phyloP scores from a whole-genome alignment of 1,140 invertebrate species.

The Eueides isabella region DNA sequence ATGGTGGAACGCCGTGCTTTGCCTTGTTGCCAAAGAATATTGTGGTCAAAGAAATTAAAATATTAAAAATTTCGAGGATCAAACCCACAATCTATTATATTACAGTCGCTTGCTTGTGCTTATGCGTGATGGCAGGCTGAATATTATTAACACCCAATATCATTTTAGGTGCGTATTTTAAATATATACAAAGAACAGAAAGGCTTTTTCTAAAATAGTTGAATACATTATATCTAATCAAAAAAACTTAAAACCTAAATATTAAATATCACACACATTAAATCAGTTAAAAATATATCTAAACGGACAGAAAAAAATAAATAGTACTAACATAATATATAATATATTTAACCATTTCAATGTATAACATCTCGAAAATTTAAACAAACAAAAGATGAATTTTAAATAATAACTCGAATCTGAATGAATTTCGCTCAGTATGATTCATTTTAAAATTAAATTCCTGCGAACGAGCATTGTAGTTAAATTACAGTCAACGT shows the following conservation, averaged over 20 bases:
- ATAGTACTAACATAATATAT: too few relatives aligned
- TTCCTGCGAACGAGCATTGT: conserved; percentile 14
- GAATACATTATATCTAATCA: too few relatives aligned
- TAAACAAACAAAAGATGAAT: not conserved
- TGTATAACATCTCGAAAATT: not conserved
- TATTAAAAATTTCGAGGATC: not conserved
- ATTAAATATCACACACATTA: too few relatives aligned
- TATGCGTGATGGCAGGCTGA: too few relatives aligned
- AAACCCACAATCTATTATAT: too few relatives aligned
- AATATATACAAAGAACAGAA: too few relatives aligned
- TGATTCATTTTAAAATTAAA: conserved; percentile 16
- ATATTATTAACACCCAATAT: too few relatives aligned
- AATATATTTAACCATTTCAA: not conserved
- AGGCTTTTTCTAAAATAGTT: too few relatives aligned
- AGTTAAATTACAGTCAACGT: not conserved
- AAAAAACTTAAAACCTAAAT: too few relatives aligned
- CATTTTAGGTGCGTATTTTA: too few relatives aligned
- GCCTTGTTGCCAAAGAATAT: not conserved
- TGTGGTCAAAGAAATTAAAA: not conserved
- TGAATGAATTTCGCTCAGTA: not conserved
- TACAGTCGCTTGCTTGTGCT: too few relatives aligned
- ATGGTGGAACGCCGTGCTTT: not conserved
- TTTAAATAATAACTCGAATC: not conserved
- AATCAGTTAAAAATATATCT: too few relatives aligned
- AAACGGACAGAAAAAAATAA: not conserved